Conservation (phyloP, 1,140 invertebrate genomes). For the Bicyclus anynana region DNA sequence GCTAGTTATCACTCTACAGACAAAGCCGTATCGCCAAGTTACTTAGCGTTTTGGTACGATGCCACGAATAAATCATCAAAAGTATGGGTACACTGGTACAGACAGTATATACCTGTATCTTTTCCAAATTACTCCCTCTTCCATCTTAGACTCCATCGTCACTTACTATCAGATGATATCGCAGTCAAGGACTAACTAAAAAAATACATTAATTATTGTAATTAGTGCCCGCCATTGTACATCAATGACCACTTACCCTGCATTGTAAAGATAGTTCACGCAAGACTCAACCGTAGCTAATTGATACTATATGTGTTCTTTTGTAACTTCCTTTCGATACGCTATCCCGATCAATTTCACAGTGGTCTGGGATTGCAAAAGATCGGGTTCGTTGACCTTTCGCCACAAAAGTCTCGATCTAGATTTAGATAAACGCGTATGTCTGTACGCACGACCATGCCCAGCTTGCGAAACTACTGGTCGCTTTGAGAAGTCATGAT, state of each 20-base stretch:
- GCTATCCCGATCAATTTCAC: constrained; percentile 38
- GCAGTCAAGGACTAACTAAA: no score
- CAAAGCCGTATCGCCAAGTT: no score
- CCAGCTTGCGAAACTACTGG: constrained; percentile 37
- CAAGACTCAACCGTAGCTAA: constrained; percentile 1
- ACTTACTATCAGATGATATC: no score
- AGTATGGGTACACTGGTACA: no score
- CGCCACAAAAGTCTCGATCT: constrained; percentile 65
- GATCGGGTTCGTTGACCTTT: constrained; percentile 60
- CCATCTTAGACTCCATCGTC: no score
- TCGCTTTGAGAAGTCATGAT: constrained; percentile 18
- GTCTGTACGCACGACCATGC: constrained; percentile 36
- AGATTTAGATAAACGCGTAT: constrained; percentile 58
- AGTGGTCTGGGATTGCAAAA: constrained; percentile 32
- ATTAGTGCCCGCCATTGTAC: no score
- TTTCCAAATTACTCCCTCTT: no score
- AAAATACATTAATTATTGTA: no score
- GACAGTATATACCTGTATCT: no score
- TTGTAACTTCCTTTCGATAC: constrained; percentile 25
- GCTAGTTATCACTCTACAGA: no score
- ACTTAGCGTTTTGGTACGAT: no score
- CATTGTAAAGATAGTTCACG: background rate
- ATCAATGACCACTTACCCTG: background rate
- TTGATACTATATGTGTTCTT: constrained; percentile 11
- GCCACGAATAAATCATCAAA: no score